Conservation (phyloP, 2,797 vertebrate genomes). For the Chaetophractus vellerosus region DNA sequence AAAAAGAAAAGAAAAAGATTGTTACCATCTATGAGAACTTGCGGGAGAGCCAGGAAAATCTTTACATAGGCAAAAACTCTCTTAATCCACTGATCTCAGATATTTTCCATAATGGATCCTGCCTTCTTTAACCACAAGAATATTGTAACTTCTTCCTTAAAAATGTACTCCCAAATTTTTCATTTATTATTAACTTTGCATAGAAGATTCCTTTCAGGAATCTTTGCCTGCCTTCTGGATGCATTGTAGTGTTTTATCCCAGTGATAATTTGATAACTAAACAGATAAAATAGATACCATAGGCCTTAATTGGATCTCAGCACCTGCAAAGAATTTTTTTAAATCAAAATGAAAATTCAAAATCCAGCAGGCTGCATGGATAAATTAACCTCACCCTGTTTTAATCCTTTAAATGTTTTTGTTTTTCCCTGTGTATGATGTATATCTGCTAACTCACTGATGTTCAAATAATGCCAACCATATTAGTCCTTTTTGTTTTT, state of each 20-base stretch:
- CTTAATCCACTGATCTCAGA: background rate
- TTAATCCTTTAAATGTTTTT: background rate
- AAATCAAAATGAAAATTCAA: conserved; percentile 44
- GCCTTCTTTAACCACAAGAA: background rate
- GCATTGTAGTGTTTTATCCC: background rate
- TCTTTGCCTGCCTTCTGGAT: background rate
- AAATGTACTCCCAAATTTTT: background rate
- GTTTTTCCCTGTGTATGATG: background rate
- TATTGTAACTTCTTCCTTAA: background rate
- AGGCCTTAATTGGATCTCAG: background rate
- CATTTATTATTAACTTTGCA: background rate
- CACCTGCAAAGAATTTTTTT: background rate
- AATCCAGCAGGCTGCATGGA: background rate
- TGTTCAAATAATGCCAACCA: background rate
- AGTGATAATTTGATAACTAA: background rate
- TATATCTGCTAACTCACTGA: background rate
- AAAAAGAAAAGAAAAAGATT: background rate
- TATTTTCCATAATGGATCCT: background rate
- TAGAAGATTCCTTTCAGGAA: background rate
- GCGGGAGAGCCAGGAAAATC: background rate
- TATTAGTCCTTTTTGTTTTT: background rate
- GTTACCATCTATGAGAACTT: background rate
- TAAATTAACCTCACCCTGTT: background rate
- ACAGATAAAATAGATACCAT: background rate
- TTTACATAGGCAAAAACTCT: background rate